Evolutionary conservation across 2,113 vertebrate species (phyloP).

Genomic region (Petroica traversi): DNA sequence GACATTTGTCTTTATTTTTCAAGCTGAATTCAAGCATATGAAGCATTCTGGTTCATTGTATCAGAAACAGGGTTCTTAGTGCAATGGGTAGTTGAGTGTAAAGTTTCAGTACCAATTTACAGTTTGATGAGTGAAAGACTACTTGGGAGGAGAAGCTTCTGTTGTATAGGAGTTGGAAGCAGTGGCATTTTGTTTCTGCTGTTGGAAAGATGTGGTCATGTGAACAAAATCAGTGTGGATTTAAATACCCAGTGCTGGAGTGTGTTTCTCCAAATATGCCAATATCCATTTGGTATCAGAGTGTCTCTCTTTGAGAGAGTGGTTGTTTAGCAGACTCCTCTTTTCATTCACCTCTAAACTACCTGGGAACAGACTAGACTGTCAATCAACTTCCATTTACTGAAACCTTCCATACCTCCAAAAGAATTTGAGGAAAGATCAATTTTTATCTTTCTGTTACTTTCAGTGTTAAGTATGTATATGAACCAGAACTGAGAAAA

Average conservation of each 20-base stretch:
- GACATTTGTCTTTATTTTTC: not conserved
- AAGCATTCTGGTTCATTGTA: not conserved
- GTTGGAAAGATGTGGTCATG: not conserved
- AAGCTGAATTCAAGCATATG: not conserved
- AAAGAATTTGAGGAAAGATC: not conserved
- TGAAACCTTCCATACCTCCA: not conserved
- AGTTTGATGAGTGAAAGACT: not conserved
- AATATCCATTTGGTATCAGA: not conserved
- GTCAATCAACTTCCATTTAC: not conserved
- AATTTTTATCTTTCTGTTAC: not conserved
- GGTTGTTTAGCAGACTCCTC: not conserved
- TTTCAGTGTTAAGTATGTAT: not conserved
- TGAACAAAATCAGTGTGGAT: not conserved
- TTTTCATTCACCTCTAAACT: not conserved
- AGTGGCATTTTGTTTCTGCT: not conserved
- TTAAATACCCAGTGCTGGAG: not conserved
- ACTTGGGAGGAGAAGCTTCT: not conserved
- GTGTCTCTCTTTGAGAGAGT: not conserved
- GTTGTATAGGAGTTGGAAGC: not conserved
- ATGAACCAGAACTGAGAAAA: not conserved
- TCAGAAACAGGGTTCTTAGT: not conserved
- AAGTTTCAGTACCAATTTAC: not conserved
- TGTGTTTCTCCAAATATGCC: not conserved
- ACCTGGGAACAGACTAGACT: not conserved
- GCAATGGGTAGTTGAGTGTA: not conserved